Percentiles rank a stretch among this genome's conserved stretches.
These are phyloP conservation scores for Aplocera efformata DNA, from an alignment of 2,888 invertebrate genomes.

Conservation along the genomic window DNA sequence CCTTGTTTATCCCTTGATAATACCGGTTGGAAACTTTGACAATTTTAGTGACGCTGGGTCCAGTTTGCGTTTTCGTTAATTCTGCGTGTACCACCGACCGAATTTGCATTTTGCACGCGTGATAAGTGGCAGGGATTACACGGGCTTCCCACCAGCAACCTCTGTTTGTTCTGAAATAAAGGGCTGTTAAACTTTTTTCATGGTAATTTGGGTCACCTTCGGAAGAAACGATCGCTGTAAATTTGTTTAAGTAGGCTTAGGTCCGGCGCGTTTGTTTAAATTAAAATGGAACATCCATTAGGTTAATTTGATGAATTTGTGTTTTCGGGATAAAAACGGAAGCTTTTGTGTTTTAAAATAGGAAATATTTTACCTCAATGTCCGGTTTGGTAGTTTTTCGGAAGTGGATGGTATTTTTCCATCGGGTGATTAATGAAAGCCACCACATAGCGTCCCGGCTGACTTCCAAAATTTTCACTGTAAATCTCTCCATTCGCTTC, in stretches of 20 bases:
- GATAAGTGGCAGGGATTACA: slow-evolving; percentile 79
- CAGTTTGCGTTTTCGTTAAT: slow-evolving; percentile 65
- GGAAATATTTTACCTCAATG: not conserved
- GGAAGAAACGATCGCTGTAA: slow-evolving; percentile 71
- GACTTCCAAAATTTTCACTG: slow-evolving; percentile 76
- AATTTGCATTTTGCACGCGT: slow-evolving; percentile 81
- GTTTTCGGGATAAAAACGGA: slow-evolving; percentile 10
- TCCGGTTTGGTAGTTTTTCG: slow-evolving; percentile 2
- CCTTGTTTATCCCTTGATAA: slow-evolving; percentile 60
- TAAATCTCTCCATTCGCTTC: slow-evolving; percentile 73
- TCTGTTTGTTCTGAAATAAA: slow-evolving; percentile 79
- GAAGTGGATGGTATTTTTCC: slow-evolving; percentile 57
- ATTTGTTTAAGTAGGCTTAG: slow-evolving; percentile 77
- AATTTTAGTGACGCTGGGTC: slow-evolving; percentile 66
- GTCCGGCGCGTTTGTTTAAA: slow-evolving; percentile 60
- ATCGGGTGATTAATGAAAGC: slow-evolving; percentile 70
- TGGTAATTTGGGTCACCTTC: slow-evolving; percentile 79
- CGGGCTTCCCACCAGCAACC: slow-evolving; percentile 75
- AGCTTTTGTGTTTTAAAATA: slow-evolving; percentile 4
- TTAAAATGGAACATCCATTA: slow-evolving; percentile 50
- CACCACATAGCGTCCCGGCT: slow-evolving; percentile 70
- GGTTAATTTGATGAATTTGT: slow-evolving; percentile 39
- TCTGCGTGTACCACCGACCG: slow-evolving; percentile 61
- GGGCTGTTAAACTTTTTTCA: slow-evolving; percentile 79
- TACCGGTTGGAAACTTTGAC: slow-evolving; percentile 67